phyloP scores from a whole-genome alignment of 2,888 invertebrate species.

The Hypsopygia costalis region DNA sequence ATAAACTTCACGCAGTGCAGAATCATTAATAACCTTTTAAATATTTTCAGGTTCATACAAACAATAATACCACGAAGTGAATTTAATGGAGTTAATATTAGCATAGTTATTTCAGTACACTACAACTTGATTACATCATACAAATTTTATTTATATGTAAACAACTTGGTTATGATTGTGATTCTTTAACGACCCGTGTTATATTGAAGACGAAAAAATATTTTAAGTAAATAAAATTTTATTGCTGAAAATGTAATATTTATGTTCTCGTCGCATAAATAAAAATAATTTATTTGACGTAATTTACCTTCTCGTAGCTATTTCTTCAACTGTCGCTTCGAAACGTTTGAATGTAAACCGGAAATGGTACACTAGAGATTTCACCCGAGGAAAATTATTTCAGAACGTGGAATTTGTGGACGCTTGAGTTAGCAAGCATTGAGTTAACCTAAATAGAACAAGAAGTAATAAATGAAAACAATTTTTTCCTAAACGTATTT shows the following conservation, averaged over 20 bases:
- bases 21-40: not conserved
- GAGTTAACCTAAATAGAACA: too few species aligned
- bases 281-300: constrained; percentile 1
- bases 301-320: constrained; percentile 1
- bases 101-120: not conserved
- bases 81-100: too few species aligned
- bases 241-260: not conserved
- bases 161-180: not conserved
- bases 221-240: constrained; percentile 6
- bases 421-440: too few species aligned
- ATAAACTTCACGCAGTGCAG: constrained; percentile 5
- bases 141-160: not conserved
- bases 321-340: not conserved
- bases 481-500: too few species aligned
- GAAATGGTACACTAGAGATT: constrained; percentile 2
- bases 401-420: too few species aligned
- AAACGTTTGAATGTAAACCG: constrained; percentile 6
- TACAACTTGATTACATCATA: not conserved
- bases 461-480: too few species aligned
- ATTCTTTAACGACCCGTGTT: not conserved
- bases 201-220: not conserved
- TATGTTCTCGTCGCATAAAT: constrained; percentile 1
- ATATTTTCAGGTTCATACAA: not conserved
- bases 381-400: not conserved
- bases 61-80: not conserved